Evolutionary conservation across 2,113 vertebrate genomes (phyloP).

Genomic region (Syngnathus scovelli): DNA sequence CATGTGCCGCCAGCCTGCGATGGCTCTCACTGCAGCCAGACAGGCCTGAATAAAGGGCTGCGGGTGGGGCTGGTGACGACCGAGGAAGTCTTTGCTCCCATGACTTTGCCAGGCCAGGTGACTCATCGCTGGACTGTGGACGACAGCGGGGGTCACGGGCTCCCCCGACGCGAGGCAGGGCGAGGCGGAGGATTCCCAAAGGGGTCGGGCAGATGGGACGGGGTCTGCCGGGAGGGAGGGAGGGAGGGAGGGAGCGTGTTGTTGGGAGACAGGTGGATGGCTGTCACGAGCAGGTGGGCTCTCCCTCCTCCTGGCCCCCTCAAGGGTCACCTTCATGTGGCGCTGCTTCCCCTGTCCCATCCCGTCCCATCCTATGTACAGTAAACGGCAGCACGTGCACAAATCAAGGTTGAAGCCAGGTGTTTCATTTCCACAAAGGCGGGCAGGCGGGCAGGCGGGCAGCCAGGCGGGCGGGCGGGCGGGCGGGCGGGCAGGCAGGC

Average conservation of each 20-base stretch:
- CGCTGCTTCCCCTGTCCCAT: conserved; percentile 50
- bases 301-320: conserved; percentile 46
- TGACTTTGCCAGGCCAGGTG: conserved; percentile 49
- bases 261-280: conserved; percentile 71
- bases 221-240: conserved; percentile 33
- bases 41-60: conserved; percentile 44
- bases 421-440: conserved; percentile 68
- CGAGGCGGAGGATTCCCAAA: conserved; percentile 51
- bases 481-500: too few relatives aligned
- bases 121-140: conserved; percentile 40
- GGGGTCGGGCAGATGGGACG: conserved; percentile 69
- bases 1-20: conserved; percentile 28
- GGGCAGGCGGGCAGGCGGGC: too few relatives aligned
- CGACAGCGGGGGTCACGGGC: conserved; percentile 68
- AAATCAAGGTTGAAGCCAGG: conserved; percentile 68
- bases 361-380: conserved; percentile 56
- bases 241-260: conserved; percentile 39
- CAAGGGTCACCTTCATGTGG: conserved; percentile 71
- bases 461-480: too few relatives aligned
- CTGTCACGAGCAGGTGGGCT: conserved; percentile 79
- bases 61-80: conserved; percentile 28
- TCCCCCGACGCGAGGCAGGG: conserved; percentile 55
- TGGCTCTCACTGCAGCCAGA: conserved; percentile 39
- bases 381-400: conserved; percentile 19
- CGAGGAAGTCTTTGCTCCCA: background rate